These are phyloP conservation scores for Ceratothoa steindachneri DNA, from an alignment of 2,888 invertebrate species.

Conservation along the genomic window DNA sequence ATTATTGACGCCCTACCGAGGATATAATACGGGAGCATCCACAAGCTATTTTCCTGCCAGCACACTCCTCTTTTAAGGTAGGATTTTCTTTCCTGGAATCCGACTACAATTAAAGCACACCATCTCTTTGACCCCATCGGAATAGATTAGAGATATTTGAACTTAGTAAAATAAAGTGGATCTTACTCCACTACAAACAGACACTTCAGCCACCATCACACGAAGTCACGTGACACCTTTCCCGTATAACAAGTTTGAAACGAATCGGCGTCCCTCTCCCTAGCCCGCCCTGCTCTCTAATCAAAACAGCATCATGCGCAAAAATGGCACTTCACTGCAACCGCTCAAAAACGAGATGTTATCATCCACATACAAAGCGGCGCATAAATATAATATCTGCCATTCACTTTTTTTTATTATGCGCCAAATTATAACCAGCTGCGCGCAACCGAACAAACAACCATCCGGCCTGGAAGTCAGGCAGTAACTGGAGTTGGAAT, in stretches of 20 bases:
- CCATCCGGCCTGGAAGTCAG: not conserved
- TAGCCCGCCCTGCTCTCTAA: not conserved
- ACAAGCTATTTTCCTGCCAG: not conserved
- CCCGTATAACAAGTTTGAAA: not conserved
- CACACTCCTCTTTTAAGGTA: not conserved
- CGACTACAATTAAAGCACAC: not conserved
- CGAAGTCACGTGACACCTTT: not conserved
- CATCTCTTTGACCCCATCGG: too few relatives aligned
- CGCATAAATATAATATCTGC: too few relatives aligned
- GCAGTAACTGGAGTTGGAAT: not conserved
- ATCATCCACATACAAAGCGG: too few relatives aligned
- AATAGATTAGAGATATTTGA: too few relatives aligned
- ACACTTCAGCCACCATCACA: not conserved
- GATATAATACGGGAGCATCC: too few relatives aligned
- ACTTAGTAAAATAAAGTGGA: too few relatives aligned
- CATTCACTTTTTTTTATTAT: too few relatives aligned
- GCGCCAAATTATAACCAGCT: not conserved
- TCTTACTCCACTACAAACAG: too few relatives aligned
- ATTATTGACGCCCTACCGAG: too few relatives aligned
- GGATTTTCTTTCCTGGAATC: not conserved
- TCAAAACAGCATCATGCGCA: not conserved
- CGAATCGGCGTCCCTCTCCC: not conserved
- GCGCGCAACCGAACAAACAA: not conserved
- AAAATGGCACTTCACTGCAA: too few relatives aligned
- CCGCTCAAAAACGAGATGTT: too few relatives aligned